Base-by-base conservation (phyloP, 2,888 invertebrate species). In the Sclerodermus sp. region DNA sequence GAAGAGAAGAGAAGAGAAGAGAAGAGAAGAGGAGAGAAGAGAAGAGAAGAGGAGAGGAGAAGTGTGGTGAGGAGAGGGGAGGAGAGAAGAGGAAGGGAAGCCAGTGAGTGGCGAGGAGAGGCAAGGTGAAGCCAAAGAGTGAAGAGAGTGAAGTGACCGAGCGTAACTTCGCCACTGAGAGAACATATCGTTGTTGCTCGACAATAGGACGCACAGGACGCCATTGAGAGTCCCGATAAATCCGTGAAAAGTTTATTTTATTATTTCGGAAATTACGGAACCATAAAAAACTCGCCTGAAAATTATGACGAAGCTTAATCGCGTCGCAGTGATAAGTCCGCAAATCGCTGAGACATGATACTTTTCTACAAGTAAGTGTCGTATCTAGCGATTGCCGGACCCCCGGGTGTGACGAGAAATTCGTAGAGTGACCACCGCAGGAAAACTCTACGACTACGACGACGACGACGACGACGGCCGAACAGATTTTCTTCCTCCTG, bases 271-370 rank as follows among this genome's bases (percentile, higher is more conserved):
- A 42, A 50, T 37, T 41, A 42, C 42, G 49, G 51, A 53, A 42
- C 53, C 55, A 47, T 54, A 58, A 60, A n/a, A 23, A 23, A 23
- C 23, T 23, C 23, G 8, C 23, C 23, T 23, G 57, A 54, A 51
- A 57, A 58, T 59, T 59, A 70, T 68, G 70, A 66, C 68, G 68
- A 64, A 66, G 70, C 61, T 58, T 46, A 39, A 51, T 56, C 59
- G 58, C 60, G 63, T 61, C 60, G 59, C 60, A 59, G 60, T 64
- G 62, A 61, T 64, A 58, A 62, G 61, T 62, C 61, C 60, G 59
- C 66, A 56, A 60, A 61, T 57, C 53, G 58, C 54, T 54, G 63
- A 66, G n/a, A n/a, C 66, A 70, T 51, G 51, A 58, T 67, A 68
- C 63, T 62, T 23, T 3, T 8, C 23, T 23, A 8, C 8, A 23